Evolutionary conservation across 2,888 invertebrate species (phyloP).

Genomic region (Arctia plantaginis): DNA sequence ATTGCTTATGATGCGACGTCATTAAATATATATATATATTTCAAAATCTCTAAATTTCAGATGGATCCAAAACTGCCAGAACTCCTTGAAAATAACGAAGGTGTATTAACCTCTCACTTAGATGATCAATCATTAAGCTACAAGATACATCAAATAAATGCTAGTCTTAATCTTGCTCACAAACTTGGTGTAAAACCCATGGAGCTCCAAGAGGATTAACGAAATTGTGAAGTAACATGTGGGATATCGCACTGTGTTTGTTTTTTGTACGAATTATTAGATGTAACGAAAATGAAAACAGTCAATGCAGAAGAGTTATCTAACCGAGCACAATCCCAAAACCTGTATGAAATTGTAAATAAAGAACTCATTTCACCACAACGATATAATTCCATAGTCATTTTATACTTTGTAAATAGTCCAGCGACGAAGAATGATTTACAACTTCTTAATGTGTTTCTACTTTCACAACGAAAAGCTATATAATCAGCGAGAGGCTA

Average conservation of each 20-base stretch:
- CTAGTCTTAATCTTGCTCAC: constrained; percentile 7
- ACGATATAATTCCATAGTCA: no score
- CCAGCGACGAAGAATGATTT: no score
- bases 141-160: constrained; percentile 9
- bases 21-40: no score
- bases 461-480: no score
- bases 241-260: background rate
- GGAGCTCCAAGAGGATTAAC: background rate
- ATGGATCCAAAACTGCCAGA: constrained; percentile 14
- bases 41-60: background rate
- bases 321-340: background rate
- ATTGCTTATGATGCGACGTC: no score
- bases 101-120: background rate
- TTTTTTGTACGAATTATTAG: background rate
- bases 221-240: background rate
- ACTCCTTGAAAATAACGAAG: background rate
- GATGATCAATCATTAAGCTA: constrained; percentile 7
- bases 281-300: background rate
- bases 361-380: no score
- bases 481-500: no score
- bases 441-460: no score
- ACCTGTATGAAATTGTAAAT: background rate
- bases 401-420: no score
- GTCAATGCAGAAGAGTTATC: background rate
- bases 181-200: constrained; percentile 15